Conservation (phyloP, 2,113 vertebrate species). For the Dicaeum eximium region DNA sequence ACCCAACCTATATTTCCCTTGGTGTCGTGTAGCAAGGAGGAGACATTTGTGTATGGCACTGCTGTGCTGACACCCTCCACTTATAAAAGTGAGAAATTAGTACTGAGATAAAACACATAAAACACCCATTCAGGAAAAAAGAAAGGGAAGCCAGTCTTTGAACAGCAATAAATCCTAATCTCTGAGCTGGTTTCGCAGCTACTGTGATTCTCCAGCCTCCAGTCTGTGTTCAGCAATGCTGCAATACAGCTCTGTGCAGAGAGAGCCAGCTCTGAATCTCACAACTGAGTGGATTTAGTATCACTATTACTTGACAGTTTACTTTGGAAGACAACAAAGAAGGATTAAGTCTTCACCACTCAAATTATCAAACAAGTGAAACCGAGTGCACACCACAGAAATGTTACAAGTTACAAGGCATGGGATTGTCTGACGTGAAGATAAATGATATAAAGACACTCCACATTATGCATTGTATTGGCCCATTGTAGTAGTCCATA, state of each 20-base stretch:
- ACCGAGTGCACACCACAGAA: not conserved
- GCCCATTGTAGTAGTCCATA: not conserved
- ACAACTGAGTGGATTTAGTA: not conserved
- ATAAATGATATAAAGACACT: not conserved
- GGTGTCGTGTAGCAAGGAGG: not conserved
- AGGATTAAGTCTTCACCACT: conserved; percentile 16
- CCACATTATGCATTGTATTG: not conserved
- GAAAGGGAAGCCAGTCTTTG: not conserved
- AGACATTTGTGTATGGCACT: not conserved
- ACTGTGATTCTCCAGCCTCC: conserved; percentile 12
- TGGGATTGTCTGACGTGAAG: not conserved
- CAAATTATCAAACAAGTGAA: conserved; percentile 46
- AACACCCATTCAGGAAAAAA: not conserved
- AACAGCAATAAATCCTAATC: conserved; percentile 25
- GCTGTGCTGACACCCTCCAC: conserved; percentile 9
- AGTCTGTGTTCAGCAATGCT: not conserved
- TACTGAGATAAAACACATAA: conserved; percentile 40
- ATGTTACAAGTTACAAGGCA: not conserved
- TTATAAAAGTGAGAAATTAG: conserved; percentile 18
- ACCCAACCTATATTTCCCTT: not conserved
- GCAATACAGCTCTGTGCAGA: not conserved
- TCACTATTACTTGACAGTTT: not conserved
- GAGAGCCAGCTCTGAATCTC: not conserved
- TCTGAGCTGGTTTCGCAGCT: not conserved
- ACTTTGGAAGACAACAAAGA: not conserved